Percentiles rank a stretch among this genome's conserved stretches.
phyloP scores from a whole-genome alignment of 2,888 invertebrate species.

The Atrina japonica region DNA sequence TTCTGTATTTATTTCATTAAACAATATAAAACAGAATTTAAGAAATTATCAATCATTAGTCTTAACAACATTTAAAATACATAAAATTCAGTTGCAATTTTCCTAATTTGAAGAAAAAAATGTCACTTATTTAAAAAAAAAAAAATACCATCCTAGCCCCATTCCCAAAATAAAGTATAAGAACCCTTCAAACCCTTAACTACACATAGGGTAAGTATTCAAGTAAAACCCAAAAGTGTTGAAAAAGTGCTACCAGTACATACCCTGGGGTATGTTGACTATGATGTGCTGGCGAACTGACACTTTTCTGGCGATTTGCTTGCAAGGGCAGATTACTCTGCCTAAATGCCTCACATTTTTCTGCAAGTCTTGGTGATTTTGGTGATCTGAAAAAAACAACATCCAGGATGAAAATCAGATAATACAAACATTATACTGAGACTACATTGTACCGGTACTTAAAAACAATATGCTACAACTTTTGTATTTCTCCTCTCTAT shows the following conservation, averaged over 20 bases:
- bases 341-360: constrained; percentile 5
- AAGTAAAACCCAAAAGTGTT: too few species aligned
- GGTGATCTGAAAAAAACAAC: constrained; percentile 28
- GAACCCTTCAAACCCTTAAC: too few species aligned
- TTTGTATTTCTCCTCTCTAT: too few species aligned
- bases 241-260: neutral
- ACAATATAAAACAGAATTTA: too few species aligned
- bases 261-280: constrained; percentile 55
- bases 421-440: neutral
- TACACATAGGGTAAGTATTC: too few species aligned
- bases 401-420: neutral
- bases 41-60: too few species aligned
- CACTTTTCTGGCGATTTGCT: constrained; percentile 48
- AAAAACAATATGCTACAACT: too few species aligned
- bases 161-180: neutral
- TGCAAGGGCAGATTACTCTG: constrained; percentile 61
- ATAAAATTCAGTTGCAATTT: too few species aligned
- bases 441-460: too few species aligned
- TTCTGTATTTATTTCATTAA: too few species aligned
- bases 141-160: neutral
- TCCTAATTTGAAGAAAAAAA: neutral
- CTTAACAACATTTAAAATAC: too few species aligned
- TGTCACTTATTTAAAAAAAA: neutral
- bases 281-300: constrained; percentile 38
- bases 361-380: neutral